phyloP scores from a whole-genome alignment of 2,888 invertebrate species.

The Celastrina argiolus region DNA sequence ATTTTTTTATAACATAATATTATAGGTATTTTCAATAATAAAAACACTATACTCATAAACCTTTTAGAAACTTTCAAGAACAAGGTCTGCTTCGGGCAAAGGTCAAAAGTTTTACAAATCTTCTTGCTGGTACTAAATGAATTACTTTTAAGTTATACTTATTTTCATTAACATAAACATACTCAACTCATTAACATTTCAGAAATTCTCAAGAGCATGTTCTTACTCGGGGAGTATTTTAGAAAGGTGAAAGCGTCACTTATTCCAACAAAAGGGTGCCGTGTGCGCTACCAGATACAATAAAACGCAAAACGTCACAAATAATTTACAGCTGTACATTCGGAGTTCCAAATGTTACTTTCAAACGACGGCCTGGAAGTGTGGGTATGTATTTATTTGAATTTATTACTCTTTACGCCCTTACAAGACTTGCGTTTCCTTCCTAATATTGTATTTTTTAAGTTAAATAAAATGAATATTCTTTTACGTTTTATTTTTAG shows the following conservation, averaged over 20 bases:
- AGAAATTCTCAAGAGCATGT: slow-evolving; percentile 3
- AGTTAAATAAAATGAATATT: not conserved
- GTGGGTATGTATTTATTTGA: slow-evolving; percentile 15
- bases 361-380: slow-evolving; percentile 17
- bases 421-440: slow-evolving; percentile 10
- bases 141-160: not conserved
- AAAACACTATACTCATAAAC: too few species aligned
- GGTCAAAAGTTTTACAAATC: too few species aligned
- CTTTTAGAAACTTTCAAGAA: too few species aligned
- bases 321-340: slow-evolving; percentile 20
- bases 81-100: too few species aligned
- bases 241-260: slow-evolving; percentile 2
- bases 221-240: not conserved
- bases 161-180: not conserved
- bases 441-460: slow-evolving; percentile 4
- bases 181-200: not conserved
- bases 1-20: too few species aligned
- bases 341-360: slow-evolving; percentile 18
- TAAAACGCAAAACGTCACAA: slow-evolving; percentile 19
- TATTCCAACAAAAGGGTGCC: slow-evolving; percentile 6
- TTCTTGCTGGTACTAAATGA: not conserved
- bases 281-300: slow-evolving; percentile 7
- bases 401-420: slow-evolving; percentile 19
- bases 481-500: not conserved
- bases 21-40: too few species aligned